Base-by-base conservation (phyloP, 2,113 vertebrate species). In the Otolemur garnettii region DNA sequence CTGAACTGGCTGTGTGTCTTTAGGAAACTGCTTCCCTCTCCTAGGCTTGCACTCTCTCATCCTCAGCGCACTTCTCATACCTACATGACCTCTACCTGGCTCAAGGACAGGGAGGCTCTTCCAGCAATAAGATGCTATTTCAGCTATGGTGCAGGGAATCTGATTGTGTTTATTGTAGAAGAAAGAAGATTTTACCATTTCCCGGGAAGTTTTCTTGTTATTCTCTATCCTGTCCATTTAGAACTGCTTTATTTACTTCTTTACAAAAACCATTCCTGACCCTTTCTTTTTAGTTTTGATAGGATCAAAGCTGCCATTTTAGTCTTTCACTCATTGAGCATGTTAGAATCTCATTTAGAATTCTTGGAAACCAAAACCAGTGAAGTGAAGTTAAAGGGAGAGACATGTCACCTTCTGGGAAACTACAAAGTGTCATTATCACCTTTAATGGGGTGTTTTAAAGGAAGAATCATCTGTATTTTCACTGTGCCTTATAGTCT, bases 181-280 rank as follows among this genome's bases (percentile, higher is more conserved):
- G 75, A 42, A 90, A 35, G 72, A 69, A 0, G 1, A 72, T 88
- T 12, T 57, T 2, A 21, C 50, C 53, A 10, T 57, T 91, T 89
- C 35, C 71, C 38, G 5, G 22, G 62, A 81, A 38, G 5, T 7
- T 68, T 66, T 55, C 82, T 62, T 53, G 10, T 68, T 60, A 7
- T 62, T 87, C 77, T 83, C 62, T 35, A 55, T 55, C 68, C 60
- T 74, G 38, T 64, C 78, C 50, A n/a, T 42, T 50, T 78, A 66
- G 42, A 95, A 66, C 18, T 24, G 30, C 33, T 75, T 82, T 42
- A 68, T 82, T 55, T 91, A n/a, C 72, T 64, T 86, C 38, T 89
- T 64, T 62, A 21, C 18, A 53, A 71, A 79, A 77, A 45, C 74
- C 33, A 22, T 57, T 74, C 81, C 42, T 6, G 1, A 53, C 74